Conservation (phyloP, 2,888 invertebrate species). For the Stenodera caucasica region DNA sequence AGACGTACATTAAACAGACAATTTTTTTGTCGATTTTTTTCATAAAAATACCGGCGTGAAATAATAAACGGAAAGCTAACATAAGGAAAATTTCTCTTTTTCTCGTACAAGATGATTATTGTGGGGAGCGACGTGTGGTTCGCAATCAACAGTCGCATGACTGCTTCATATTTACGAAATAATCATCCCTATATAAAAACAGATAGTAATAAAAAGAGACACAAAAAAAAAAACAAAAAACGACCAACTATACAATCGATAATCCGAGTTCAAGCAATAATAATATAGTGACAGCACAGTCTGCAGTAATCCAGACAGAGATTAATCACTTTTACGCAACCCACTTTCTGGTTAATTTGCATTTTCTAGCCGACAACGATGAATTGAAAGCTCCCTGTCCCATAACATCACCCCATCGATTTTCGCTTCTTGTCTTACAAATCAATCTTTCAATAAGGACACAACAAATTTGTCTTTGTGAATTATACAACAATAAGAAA, state of each 20-base stretch:
- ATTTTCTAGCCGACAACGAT: constrained; percentile 34
- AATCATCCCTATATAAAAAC: not conserved
- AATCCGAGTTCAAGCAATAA: constrained; percentile 35
- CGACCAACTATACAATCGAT: constrained; percentile 27
- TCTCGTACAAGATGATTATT: not conserved
- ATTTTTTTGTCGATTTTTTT: no score
- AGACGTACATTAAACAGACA: no score
- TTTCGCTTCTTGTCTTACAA: constrained; percentile 22
- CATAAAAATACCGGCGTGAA: not conserved
- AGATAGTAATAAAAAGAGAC: not conserved
- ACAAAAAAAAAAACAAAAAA: constrained; percentile 16
- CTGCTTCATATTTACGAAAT: constrained; percentile 11
- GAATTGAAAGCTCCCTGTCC: constrained; percentile 37
- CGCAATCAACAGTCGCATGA: constrained; percentile 16
- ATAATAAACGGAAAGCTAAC: not conserved
- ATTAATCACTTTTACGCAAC: constrained; percentile 39
- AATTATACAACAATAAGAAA: constrained; percentile 16
- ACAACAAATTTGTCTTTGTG: constrained; percentile 23
- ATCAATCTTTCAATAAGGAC: constrained; percentile 11
- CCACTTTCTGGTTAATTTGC: constrained; percentile 41
- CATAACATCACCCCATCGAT: constrained; percentile 31
- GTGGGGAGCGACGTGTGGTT: not conserved
- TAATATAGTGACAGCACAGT: constrained; percentile 37
- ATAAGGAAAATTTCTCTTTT: not conserved
- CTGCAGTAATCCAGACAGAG: constrained; percentile 39